Percentiles rank a stretch among this genome's conserved stretches.
These are phyloP conservation scores for Spheniscus mendiculus DNA, from an alignment of 2,113 vertebrate genomes.

Conservation along the genomic window DNA sequence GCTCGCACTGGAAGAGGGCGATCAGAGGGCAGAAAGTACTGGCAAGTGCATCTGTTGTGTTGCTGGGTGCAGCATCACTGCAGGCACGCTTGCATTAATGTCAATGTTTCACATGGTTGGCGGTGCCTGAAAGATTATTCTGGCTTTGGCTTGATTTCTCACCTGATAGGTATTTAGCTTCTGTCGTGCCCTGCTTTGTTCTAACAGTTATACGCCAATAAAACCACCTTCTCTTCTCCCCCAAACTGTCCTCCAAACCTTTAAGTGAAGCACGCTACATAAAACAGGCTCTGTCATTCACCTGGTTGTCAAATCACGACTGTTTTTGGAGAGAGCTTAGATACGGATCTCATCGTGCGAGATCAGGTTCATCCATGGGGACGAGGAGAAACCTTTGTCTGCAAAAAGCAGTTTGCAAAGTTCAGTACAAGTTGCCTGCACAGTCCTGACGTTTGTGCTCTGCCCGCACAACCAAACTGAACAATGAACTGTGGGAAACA, in stretches of 20 bases:
- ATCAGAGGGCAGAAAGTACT: neutral
- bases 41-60: neutral
- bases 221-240: neutral
- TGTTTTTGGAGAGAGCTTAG: neutral
- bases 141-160: slow-evolving; percentile 7
- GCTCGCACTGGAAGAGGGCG: neutral
- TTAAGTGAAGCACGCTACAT: neutral
- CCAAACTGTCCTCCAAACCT: neutral
- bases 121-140: neutral
- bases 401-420: slow-evolving; percentile 14
- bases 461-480: neutral
- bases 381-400: slow-evolving; percentile 25
- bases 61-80: neutral
- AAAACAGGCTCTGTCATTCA: neutral
- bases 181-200: neutral
- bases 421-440: slow-evolving; percentile 22
- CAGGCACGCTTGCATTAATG: neutral
- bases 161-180: neutral
- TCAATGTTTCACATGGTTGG: neutral
- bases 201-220: neutral
- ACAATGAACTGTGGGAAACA: slow-evolving; percentile 55
- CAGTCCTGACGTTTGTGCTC: neutral
- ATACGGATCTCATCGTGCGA: fast-evolving
- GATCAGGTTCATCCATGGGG: neutral
- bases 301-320: neutral